Conservation (phyloP, 2,888 invertebrate genomes). For the Drosophila limbata region DNA sequence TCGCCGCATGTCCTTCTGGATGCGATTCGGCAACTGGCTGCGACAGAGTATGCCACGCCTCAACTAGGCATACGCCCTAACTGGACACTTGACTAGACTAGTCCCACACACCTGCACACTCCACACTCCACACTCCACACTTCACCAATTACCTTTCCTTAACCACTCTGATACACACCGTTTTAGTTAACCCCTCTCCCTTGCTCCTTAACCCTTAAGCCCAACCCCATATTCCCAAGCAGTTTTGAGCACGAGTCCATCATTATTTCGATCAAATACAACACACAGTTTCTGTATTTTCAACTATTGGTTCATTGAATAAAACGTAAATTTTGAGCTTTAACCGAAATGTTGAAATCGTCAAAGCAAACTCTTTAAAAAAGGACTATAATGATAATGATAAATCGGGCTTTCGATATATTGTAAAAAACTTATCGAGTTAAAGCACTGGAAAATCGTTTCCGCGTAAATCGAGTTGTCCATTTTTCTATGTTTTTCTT, state of each 20-base stretch:
- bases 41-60: constrained; percentile 35
- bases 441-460: too few species aligned
- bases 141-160: too few species aligned
- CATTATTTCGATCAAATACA: background rate
- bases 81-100: too few species aligned
- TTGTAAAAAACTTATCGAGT: too few species aligned
- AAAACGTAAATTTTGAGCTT: constrained; percentile 3
- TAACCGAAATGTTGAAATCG: too few species aligned
- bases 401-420: too few species aligned
- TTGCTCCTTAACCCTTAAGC: background rate
- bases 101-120: too few species aligned
- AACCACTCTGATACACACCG: background rate
- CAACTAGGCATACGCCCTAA: background rate
- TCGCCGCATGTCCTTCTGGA: constrained; percentile 30
- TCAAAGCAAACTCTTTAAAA: too few species aligned
- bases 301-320: constrained; percentile 21
- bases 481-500: too few species aligned
- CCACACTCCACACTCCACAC: too few species aligned
- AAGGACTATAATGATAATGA: too few species aligned
- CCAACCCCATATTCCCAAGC: background rate
- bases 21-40: constrained; percentile 41
- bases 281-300: constrained; percentile 15
- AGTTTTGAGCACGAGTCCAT: background rate
- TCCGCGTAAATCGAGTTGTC: too few species aligned
- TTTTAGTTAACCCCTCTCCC: background rate